phyloP scores from a whole-genome alignment of 2,113 vertebrate genomes.

The Melanotaenia duboulayi region DNA sequence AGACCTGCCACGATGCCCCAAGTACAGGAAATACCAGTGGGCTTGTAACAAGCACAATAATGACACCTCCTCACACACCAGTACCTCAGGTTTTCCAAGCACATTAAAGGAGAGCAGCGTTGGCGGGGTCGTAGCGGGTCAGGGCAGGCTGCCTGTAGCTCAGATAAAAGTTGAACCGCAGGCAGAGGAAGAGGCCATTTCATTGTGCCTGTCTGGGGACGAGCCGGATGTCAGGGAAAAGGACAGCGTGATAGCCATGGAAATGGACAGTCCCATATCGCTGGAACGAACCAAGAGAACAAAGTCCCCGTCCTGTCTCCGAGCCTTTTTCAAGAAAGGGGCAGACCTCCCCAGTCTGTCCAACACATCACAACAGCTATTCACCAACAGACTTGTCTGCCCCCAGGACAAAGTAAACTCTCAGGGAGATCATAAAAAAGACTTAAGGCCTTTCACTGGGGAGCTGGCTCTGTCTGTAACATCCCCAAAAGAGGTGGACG shows the following conservation, averaged over 20 bases:
- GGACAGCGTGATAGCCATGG: constrained; percentile 89
- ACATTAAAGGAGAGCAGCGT: constrained; percentile 87
- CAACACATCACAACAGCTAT: constrained; percentile 91
- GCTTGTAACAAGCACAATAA: constrained; percentile 98
- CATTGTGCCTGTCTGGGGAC: constrained; percentile 92
- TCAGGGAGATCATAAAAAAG: constrained; percentile 99
- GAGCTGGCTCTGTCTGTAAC: constrained; percentile 87
- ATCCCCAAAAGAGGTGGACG: constrained; percentile 90
- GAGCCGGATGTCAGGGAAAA: constrained; percentile 89
- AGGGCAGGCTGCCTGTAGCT: constrained; percentile 83
- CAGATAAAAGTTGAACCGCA: constrained; percentile 95
- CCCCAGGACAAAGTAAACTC: constrained; percentile 94
- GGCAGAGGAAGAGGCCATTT: constrained; percentile 88
- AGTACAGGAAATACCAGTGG: constrained; percentile 99
- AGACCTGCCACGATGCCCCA: constrained; percentile 91
- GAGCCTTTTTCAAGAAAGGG: constrained; percentile 91
- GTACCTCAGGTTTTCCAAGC: constrained; percentile 99
- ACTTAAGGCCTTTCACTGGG: constrained; percentile 90
- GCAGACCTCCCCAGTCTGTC: constrained; percentile 87
- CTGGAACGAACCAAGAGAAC: constrained; percentile 85
- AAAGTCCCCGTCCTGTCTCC: constrained; percentile 90
- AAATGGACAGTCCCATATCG: constrained; percentile 86
- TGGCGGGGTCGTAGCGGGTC: constrained; percentile 76
- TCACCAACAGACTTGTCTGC: constrained; percentile 90
- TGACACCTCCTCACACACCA: constrained; percentile 92